phyloP scores from a whole-genome alignment of 2,797 vertebrate genomes.

The Poecilia picta region DNA sequence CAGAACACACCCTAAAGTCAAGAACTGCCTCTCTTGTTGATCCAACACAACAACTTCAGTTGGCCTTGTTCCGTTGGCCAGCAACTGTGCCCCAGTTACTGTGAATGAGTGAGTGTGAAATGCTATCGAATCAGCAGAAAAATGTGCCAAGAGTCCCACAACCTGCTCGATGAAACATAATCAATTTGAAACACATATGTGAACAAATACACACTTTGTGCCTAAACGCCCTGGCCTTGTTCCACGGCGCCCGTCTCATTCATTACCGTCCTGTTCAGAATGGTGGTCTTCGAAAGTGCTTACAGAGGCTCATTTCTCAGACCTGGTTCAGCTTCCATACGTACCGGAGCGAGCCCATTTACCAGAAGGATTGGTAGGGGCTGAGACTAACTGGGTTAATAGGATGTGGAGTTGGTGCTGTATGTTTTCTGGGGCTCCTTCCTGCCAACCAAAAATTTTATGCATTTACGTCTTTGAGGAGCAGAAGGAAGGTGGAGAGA shows the following conservation, averaged over 20 bases:
- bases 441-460: constrained; percentile 18
- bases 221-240: constrained; percentile 58
- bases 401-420: constrained; percentile 27
- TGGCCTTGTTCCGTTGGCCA: constrained; percentile 60
- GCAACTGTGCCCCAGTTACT: constrained; percentile 58
- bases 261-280: constrained; percentile 58
- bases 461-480: constrained; percentile 20
- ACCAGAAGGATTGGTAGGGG: constrained; percentile 45
- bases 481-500: constrained; percentile 10
- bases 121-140: constrained; percentile 62
- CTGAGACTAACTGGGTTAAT: constrained; percentile 67
- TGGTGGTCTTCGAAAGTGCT: constrained; percentile 55
- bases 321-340: constrained; percentile 29
- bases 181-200: constrained; percentile 22
- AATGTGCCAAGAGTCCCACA: constrained; percentile 47
- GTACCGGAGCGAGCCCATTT: constrained; percentile 34
- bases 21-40: constrained; percentile 15
- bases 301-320: constrained; percentile 49
- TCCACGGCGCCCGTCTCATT: constrained; percentile 63
- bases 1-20: neutral
- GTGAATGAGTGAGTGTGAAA: constrained; percentile 53
- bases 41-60: constrained; percentile 13
- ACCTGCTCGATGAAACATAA: constrained; percentile 39
- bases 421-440: constrained; percentile 24
- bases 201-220: constrained; percentile 25